phyloP scores from a whole-genome alignment of 1,140 invertebrate species.

The Gryllus bimaculatus region DNA sequence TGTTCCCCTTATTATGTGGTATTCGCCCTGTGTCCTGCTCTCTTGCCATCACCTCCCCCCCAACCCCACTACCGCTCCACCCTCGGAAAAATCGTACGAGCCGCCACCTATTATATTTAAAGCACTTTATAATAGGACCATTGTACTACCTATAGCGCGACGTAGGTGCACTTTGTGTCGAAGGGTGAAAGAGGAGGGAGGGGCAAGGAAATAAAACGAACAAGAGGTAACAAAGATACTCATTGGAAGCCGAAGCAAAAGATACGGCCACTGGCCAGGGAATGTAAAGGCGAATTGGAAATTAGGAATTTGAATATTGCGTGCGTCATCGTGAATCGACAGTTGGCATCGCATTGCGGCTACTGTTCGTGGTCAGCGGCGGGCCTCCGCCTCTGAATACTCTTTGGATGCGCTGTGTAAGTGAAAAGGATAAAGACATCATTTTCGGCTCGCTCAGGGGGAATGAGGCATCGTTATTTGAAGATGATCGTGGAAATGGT shows the following conservation, averaged over 20 bases:
- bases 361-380: not conserved
- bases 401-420: not conserved
- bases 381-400: not conserved
- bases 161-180: not conserved
- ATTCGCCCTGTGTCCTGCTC: too few species aligned
- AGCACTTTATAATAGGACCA: not conserved
- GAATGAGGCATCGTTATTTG: not conserved
- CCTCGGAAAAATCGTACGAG: not conserved
- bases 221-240: not conserved
- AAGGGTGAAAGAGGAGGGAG: not conserved
- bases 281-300: not conserved
- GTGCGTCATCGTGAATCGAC: not conserved
- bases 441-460: not conserved
- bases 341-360: not conserved
- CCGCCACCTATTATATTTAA: not conserved
- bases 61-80: too few species aligned
- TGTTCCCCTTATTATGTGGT: too few species aligned
- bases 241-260: not conserved
- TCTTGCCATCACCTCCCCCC: too few species aligned
- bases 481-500: not conserved
- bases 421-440: not conserved
- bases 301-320: conserved; percentile 2
- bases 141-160: not conserved
- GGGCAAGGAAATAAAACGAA: not conserved
- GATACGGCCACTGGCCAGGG: not conserved